Conservation (phyloP, 2,797 vertebrate species). For the Buphagus erythrorhynchus region DNA sequence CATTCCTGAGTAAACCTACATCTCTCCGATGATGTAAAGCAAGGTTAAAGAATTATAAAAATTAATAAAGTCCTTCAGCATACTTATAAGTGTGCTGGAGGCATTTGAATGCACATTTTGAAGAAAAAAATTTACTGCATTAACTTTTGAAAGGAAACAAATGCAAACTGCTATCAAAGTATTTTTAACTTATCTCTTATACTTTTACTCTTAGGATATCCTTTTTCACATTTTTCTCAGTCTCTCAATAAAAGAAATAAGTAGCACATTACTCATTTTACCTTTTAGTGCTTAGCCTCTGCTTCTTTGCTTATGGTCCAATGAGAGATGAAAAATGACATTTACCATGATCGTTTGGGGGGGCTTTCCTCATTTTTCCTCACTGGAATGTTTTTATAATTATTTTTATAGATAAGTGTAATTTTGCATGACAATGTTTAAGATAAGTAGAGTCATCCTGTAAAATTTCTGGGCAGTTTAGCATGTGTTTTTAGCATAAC, state of each 20-base stretch:
- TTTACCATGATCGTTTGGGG: background rate
- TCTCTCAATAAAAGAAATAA: background rate
- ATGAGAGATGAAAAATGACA: background rate
- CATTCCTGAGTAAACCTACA: background rate
- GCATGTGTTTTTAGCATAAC: background rate
- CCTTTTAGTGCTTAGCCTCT: background rate
- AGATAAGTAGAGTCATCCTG: background rate
- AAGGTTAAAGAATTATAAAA: conserved; percentile 18
- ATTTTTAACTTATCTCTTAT: background rate
- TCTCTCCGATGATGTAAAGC: background rate
- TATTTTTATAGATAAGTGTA: background rate
- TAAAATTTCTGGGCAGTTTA: background rate
- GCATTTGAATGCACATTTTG: background rate
- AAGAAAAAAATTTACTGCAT: background rate
- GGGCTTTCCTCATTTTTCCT: background rate
- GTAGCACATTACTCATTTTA: background rate
- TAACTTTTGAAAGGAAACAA: background rate
- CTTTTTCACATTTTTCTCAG: background rate
- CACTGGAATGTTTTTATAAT: background rate
- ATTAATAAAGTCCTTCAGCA: background rate
- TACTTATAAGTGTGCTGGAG: background rate
- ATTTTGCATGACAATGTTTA: background rate
- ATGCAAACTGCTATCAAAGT: background rate
- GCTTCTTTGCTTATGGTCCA: background rate
- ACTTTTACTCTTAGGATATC: background rate